Evolutionary conservation across 2,888 invertebrate species (phyloP).

Genomic region (Tinea semifulvella): DNA sequence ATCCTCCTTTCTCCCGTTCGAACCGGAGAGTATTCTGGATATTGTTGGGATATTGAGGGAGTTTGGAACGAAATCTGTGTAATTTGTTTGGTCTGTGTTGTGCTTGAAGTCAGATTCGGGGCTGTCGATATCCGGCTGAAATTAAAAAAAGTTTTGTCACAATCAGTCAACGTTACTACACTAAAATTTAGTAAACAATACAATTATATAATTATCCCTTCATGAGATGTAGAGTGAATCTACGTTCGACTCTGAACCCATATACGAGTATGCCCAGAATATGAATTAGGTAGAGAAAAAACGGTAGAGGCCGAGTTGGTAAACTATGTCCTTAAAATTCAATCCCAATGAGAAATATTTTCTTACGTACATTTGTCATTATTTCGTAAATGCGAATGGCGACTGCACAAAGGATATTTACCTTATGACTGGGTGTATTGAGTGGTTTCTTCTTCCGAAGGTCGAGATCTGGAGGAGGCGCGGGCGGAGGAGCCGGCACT

Average conservation of each 20-base stretch:
- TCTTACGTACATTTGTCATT: neutral
- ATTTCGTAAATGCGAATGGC: neutral
- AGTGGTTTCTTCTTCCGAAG: constrained; percentile 75
- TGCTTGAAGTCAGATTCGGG: constrained; percentile 50
- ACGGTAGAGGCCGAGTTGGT: too few species aligned
- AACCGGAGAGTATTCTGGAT: constrained; percentile 84
- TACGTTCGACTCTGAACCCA: too few species aligned
- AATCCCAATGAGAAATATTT: neutral
- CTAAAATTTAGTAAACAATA: too few species aligned
- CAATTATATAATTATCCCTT: too few species aligned
- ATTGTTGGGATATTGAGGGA: constrained; percentile 82
- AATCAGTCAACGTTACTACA: too few species aligned
- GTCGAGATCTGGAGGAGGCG: constrained; percentile 51
- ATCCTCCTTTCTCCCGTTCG: constrained; percentile 84
- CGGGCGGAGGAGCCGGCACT: constrained; percentile 59
- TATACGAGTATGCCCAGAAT: too few species aligned
- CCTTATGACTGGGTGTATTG: constrained; percentile 78
- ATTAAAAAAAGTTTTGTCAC: constrained; percentile 21
- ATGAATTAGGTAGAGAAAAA: too few species aligned
- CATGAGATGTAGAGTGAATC: too few species aligned
- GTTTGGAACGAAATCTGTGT: constrained; percentile 73
- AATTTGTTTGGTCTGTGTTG: constrained; percentile 55
- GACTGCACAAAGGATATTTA: constrained; percentile 21
- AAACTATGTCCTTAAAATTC: too few species aligned
- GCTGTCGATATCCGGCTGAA: constrained; percentile 48